A percentile compares a stretch with the other conserved stretches of the same genome.
These are phyloP conservation scores for Omphaloscelis lunosa DNA, from an alignment of 2,888 invertebrate genomes.

Conservation along the genomic window DNA sequence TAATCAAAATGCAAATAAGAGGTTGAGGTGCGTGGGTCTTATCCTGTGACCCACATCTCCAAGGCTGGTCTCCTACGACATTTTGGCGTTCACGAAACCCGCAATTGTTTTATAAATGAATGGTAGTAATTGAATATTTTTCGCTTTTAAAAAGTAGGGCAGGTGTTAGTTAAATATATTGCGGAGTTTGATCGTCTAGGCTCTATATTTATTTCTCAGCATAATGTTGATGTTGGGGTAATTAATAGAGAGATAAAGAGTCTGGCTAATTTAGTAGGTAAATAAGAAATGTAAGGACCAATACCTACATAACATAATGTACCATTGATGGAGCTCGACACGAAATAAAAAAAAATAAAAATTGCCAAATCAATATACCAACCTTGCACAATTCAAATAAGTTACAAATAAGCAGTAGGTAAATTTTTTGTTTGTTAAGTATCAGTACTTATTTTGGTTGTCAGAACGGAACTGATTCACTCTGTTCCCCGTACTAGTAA, in stretches of 20 bases:
- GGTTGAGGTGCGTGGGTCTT: constrained; percentile 80
- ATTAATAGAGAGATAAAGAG: background rate
- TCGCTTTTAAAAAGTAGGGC: constrained; percentile 53
- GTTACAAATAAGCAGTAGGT: too few species aligned
- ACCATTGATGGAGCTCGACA: too few species aligned
- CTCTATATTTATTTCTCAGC: constrained; percentile 22
- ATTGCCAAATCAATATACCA: too few species aligned
- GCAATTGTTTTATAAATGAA: constrained; percentile 64
- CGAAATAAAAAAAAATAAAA: too few species aligned
- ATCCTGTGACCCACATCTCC: constrained; percentile 89
- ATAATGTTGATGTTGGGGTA: background rate
- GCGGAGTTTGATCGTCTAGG: constrained; percentile 47
- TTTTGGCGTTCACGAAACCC: constrained; percentile 68
- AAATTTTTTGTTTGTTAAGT: too few species aligned
- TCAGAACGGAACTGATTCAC: too few species aligned
- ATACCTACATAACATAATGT: background rate
- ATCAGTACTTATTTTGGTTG: too few species aligned
- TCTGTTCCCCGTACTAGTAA: too few species aligned
- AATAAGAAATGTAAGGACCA: background rate
- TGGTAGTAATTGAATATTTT: constrained; percentile 60
- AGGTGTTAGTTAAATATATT: constrained; percentile 54
- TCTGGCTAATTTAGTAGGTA: background rate
- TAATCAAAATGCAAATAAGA: constrained; percentile 89
- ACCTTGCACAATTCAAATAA: too few species aligned
- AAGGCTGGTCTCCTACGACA: constrained; percentile 81